phyloP scores from a whole-genome alignment of 1,140 invertebrate species.

The Contarinia nasturtii region DNA sequence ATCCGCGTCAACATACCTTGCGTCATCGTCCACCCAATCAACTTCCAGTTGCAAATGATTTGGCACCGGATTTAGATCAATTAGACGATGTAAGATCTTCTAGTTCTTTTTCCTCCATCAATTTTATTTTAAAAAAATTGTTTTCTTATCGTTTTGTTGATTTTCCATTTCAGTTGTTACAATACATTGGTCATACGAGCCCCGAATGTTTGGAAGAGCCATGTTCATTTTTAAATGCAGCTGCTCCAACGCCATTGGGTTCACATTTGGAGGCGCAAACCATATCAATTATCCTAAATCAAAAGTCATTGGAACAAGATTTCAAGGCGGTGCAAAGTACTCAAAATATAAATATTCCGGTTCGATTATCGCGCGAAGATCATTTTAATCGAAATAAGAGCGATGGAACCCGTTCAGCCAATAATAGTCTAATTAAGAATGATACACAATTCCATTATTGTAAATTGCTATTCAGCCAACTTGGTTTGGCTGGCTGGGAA shows the following conservation, averaged over 20 bases:
- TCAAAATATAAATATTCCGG: constrained; percentile 9
- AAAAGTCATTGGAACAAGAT: constrained; percentile 57
- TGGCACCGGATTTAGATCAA: constrained; percentile 77
- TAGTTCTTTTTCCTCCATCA: neutral
- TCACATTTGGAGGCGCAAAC: constrained; percentile 58
- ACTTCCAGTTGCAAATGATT: constrained; percentile 62
- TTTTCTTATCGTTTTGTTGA: neutral
- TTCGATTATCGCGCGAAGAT: neutral
- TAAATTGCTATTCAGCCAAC: constrained; percentile 70
- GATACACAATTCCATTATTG: constrained; percentile 55
- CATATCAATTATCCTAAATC: constrained; percentile 63
- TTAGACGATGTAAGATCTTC: constrained; percentile 62
- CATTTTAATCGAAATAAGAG: neutral
- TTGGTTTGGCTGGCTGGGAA: constrained; percentile 80
- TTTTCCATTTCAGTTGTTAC: constrained; percentile 43
- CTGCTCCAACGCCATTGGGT: constrained; percentile 44
- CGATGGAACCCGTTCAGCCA: neutral
- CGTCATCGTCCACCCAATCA: constrained; percentile 49
- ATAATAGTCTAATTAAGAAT: neutral
- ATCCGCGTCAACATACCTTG: constrained; percentile 41
- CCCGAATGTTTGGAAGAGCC: constrained; percentile 67
- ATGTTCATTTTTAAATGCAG: constrained; percentile 47
- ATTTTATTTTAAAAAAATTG: neutral
- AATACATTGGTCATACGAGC: constrained; percentile 80
- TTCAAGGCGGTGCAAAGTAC: constrained; percentile 30